Evolutionary conservation across 2,888 invertebrate genomes (phyloP), one percentile per base, ranked within the genome.

Genomic region (Limnephilus marmoratus): DNA sequence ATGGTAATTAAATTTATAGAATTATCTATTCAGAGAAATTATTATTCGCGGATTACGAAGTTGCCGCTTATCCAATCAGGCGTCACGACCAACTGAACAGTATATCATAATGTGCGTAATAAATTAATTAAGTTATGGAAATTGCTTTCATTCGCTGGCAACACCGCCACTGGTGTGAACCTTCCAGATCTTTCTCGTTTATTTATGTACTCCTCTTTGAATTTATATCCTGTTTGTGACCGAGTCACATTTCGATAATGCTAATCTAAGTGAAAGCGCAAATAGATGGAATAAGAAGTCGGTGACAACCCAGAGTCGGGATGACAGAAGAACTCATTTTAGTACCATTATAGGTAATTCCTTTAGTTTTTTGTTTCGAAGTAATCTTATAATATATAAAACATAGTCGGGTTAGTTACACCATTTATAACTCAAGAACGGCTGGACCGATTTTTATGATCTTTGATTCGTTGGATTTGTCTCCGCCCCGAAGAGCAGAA

Each of bases 31-130:
- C 68, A 68, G 24, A 68, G 68, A 68, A 68, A 68, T 68, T 68
- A 68, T 68, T 68, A 68, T 68, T 68, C 68, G 68, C 24, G 68
- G 24, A 68, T 68, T 68, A 34, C 12, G n/a, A 86, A 86, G 86
- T 86, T 86, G 49, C 13, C 68, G 68, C 80, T 53, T 87, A 87
- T 31, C 88, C 88, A 80, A 89, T 89, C 80, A 89, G 41, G 88
- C 68, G 88, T 89, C 68, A 80, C 88, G 88, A 37, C 80, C 68
- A 89, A 80, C 80, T 37, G 34, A 89, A 89, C 68, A 80, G 80
- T 89, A 68, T 53, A 83, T 41, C 31, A 83, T 37, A 83, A 83
- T 68, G 68, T 68, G 68, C 68, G 24, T 68, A 24, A 68, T n/a
- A 68, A 68, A 24, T n/a, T 68, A 68, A 68, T 68, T 68, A 68